Evolutionary conservation across 2,888 invertebrate species (phyloP).

Genomic region (Chloroclysta siterata): DNA sequence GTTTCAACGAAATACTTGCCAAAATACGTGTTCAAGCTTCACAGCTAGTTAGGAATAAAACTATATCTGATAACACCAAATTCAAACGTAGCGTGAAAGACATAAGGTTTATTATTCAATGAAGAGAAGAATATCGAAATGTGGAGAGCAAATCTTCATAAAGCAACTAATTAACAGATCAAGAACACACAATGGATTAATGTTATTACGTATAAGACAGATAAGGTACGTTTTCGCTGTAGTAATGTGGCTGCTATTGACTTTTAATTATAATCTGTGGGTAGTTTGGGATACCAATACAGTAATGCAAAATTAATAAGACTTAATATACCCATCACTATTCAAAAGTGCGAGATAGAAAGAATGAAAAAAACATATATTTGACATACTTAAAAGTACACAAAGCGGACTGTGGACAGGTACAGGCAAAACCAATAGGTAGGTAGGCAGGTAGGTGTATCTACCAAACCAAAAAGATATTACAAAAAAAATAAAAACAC

Average conservation of each 20-base stretch:
- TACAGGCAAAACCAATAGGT: too few species aligned
- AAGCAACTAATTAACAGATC: constrained; percentile 69
- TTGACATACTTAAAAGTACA: too few species aligned
- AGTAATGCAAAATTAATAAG: too few species aligned
- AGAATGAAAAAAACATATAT: too few species aligned
- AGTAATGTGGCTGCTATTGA: constrained; percentile 34
- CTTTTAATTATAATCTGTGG: constrained; percentile 39
- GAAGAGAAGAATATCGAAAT: constrained; percentile 7
- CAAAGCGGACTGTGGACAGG: too few species aligned
- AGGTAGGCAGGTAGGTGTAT: too few species aligned
- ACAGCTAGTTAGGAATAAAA: constrained; percentile 27
- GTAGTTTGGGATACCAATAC: constrained; percentile 1
- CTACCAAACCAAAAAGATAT: too few species aligned
- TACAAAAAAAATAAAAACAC: too few species aligned
- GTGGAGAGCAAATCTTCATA: constrained; percentile 60
- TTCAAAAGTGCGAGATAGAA: too few species aligned
- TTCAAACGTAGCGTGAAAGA: constrained; percentile 18
- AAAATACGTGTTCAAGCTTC: constrained; percentile 35
- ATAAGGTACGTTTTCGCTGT: constrained; percentile 34
- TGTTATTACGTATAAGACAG: constrained; percentile 55
- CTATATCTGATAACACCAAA: constrained; percentile 17
- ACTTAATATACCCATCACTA: too few species aligned
- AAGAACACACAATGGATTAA: constrained; percentile 62
- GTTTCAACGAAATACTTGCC: constrained; percentile 24
- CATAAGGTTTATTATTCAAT: constrained; percentile 27